Evolutionary conservation across 2,113 vertebrate species (phyloP).

Genomic region (Gorsachius goisagi): DNA sequence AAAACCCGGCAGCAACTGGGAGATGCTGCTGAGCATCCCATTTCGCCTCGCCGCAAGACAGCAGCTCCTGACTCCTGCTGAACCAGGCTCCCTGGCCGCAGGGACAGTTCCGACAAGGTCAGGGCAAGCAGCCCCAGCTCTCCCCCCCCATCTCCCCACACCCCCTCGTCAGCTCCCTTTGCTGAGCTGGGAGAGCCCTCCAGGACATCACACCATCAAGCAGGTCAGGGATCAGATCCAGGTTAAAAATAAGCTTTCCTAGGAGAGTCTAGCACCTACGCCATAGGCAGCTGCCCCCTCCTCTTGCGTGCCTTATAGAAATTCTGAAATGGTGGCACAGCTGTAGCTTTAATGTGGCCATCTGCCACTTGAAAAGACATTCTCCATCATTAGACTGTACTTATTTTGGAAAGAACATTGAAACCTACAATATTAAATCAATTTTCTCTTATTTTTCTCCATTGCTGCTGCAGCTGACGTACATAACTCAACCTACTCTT

Average conservation of each 20-base stretch:
- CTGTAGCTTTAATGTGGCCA: constrained; percentile 42
- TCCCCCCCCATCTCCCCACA: neutral
- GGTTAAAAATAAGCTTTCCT: constrained; percentile 5
- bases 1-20: neutral
- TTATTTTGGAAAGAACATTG: constrained; percentile 44
- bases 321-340: constrained; percentile 17
- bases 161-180: neutral
- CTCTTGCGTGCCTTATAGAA: neutral
- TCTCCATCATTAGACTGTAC: constrained; percentile 21
- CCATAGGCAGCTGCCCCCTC: neutral
- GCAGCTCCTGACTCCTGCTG: neutral
- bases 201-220: accelerated
- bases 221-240: neutral
- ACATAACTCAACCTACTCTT: neutral
- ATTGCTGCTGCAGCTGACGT: neutral
- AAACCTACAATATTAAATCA: constrained; percentile 47
- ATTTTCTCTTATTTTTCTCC: constrained; percentile 26
- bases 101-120: neutral
- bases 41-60: neutral
- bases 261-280: neutral
- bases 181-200: neutral
- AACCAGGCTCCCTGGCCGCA: neutral
- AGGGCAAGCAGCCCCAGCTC: neutral
- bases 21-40: neutral
- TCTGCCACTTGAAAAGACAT: constrained; percentile 55